A percentile compares a stretch with the other conserved stretches of the same genome.
Evolutionary conservation across 2,888 invertebrate genomes (phyloP).

Genomic region (Cremastobaeus sp.): DNA sequence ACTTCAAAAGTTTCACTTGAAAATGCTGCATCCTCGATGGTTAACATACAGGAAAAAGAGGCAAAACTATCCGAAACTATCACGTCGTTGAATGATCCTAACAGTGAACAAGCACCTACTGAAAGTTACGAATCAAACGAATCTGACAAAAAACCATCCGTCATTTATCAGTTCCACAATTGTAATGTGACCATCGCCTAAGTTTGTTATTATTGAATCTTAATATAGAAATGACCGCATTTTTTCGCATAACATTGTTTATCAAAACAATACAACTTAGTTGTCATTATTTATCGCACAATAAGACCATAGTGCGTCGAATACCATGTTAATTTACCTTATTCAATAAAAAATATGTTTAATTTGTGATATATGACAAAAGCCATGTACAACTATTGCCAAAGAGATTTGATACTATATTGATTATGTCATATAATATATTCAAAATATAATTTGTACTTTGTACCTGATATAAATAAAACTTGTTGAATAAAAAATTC

Average conservation of each 20-base stretch:
- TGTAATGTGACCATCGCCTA: slow-evolving; percentile 1
- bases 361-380: neutral
- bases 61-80: slow-evolving; percentile 3
- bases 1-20: neutral
- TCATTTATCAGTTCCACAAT: slow-evolving; percentile 2
- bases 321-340: neutral
- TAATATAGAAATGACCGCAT: neutral
- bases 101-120: neutral
- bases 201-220: neutral
- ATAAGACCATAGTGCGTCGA: neutral
- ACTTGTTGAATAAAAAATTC: slow-evolving; percentile 3
- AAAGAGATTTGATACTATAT: neutral
- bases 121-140: neutral
- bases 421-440: neutral
- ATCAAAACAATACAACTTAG: too few relatives aligned
- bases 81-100: slow-evolving; percentile 1
- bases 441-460: neutral
- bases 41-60: neutral
- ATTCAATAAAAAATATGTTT: neutral
- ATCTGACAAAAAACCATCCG: neutral
- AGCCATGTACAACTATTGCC: neutral
- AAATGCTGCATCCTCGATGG: neutral
- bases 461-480: neutral
- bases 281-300: neutral
- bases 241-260: neutral